Evolutionary conservation across 1,140 invertebrate species (phyloP).

Genomic region (Nymphalis io): DNA sequence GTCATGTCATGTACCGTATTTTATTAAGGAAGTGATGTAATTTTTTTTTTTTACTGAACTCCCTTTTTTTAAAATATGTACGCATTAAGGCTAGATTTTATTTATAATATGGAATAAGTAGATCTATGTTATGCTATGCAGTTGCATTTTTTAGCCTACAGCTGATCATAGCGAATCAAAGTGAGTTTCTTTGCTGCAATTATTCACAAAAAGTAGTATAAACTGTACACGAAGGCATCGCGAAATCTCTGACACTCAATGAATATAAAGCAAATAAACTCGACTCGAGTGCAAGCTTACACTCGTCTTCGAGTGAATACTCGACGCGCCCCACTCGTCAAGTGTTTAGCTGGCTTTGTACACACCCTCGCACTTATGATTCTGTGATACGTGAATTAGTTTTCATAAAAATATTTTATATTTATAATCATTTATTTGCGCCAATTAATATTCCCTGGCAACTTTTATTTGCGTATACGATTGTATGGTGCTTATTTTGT

Average conservation of each 20-base stretch:
- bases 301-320: slow-evolving; percentile 33
- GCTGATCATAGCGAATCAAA: not conserved
- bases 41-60: too few species aligned
- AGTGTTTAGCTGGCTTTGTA: slow-evolving; percentile 36
- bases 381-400: slow-evolving; percentile 34
- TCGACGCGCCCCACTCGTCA: slow-evolving; percentile 32
- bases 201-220: slow-evolving; percentile 13
- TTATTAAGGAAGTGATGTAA: too few species aligned
- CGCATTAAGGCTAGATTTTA: too few species aligned
- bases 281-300: slow-evolving; percentile 32
- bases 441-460: not conserved
- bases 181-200: not conserved
- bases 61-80: not conserved
- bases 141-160: too few species aligned
- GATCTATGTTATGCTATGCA: too few species aligned
- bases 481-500: too few species aligned
- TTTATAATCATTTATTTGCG: slow-evolving; percentile 1
- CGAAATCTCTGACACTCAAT: slow-evolving; percentile 35
- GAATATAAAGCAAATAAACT: slow-evolving; percentile 41
- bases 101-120: too few species aligned
- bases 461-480: too few species aligned
- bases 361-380: slow-evolving; percentile 28
- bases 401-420: slow-evolving; percentile 41
- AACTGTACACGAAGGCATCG: slow-evolving; percentile 11
- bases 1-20: too few species aligned